A percentile compares a stretch with the other conserved stretches of the same genome.
Evolutionary conservation across 1,140 invertebrate genomes (phyloP).

Genomic region (Hetaerina americana): DNA sequence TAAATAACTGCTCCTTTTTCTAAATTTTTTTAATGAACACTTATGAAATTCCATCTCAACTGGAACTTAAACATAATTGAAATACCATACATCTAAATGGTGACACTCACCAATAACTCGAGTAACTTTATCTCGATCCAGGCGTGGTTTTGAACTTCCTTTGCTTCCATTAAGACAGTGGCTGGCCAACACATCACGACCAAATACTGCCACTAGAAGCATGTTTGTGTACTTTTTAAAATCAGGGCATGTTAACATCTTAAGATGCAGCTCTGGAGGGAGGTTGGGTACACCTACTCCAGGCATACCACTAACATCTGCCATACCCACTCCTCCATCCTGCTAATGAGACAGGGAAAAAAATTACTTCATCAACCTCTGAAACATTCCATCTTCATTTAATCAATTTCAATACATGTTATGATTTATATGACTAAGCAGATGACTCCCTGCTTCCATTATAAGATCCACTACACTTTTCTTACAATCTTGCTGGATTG

Average conservation of each 20-base stretch:
- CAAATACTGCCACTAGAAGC: conserved; percentile 11
- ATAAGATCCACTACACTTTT: no score
- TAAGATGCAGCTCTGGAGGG: conserved; percentile 7
- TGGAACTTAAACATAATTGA: no score
- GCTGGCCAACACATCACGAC: conserved; percentile 10
- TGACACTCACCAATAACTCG: conserved; percentile 8
- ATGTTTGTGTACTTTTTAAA: conserved; percentile 14
- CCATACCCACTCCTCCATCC: background rate
- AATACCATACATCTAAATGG: background rate
- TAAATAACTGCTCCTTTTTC: no score
- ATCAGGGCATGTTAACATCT: conserved; percentile 12
- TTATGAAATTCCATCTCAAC: no score
- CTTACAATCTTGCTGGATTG: no score
- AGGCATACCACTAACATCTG: background rate
- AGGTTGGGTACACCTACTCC: background rate
- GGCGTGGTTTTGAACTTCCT: conserved; percentile 11
- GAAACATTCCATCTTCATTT: no score
- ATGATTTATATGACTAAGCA: no score
- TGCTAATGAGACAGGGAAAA: no score
- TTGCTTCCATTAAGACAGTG: conserved; percentile 12
- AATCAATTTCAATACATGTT: no score
- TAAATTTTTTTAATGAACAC: no score
- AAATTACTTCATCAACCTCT: no score
- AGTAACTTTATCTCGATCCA: conserved; percentile 11
- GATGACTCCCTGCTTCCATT: no score